Evolutionary conservation across 2,888 invertebrate genomes (phyloP).

Genomic region (Pristionchus mayeri): DNA sequence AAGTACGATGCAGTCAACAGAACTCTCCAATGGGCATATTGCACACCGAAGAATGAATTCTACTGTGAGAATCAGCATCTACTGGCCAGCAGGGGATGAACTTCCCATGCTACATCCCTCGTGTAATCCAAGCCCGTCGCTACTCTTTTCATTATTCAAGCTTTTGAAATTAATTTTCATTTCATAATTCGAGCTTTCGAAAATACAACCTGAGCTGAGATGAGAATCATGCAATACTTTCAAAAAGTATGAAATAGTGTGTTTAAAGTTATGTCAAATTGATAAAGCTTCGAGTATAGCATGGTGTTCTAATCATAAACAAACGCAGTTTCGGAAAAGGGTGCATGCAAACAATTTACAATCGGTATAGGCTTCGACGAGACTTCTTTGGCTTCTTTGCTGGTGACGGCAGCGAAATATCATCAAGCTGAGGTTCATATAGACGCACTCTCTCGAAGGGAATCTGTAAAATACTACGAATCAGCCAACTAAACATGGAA

Average conservation of each 20-base stretch:
- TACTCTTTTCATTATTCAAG: too few relatives aligned
- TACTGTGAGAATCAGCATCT: constrained; percentile 52
- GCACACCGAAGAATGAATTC: constrained; percentile 55
- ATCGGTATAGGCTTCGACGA: background rate
- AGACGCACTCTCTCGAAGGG: too few relatives aligned
- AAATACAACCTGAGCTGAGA: background rate
- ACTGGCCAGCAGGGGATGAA: background rate
- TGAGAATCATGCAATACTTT: constrained; percentile 10
- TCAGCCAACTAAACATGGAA: too few relatives aligned
- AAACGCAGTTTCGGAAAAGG: too few relatives aligned
- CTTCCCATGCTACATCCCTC: background rate
- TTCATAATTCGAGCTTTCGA: background rate
- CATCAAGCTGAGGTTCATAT: too few relatives aligned
- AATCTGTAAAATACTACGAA: too few relatives aligned
- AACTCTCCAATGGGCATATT: constrained; percentile 54
- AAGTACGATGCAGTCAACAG: constrained; percentile 49
- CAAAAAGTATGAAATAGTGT: background rate
- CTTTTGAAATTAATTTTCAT: too few relatives aligned
- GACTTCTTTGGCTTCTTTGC: background rate
- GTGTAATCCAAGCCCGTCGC: too few relatives aligned
- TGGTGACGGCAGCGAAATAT: background rate
- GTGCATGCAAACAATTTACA: background rate
- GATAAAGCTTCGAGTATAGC: background rate
- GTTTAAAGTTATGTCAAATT: background rate
- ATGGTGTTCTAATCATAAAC: too few relatives aligned